Percentiles rank a stretch among this genome's conserved stretches.
Conservation (phyloP, 2,888 invertebrate genomes). For the Coremacera marginata region DNA sequence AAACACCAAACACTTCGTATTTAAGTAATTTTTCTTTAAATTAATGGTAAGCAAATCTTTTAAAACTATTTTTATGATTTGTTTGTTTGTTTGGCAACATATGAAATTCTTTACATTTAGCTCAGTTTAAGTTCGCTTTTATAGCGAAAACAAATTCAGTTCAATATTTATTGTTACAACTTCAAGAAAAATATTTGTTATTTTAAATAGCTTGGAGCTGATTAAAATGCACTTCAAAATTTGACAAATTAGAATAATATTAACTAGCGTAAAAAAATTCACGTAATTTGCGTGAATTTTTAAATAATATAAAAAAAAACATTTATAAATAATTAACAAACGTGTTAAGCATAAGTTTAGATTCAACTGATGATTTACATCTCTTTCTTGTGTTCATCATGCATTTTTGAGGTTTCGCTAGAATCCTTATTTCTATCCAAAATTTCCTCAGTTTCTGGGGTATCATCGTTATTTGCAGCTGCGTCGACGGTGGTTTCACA, state of each 20-base stretch:
- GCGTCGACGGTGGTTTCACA: background rate
- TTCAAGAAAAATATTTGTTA: constrained; percentile 2
- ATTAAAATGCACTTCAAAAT: constrained; percentile 21
- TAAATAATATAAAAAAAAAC: constrained; percentile 24
- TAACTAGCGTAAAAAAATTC: constrained; percentile 19
- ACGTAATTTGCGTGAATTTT: constrained; percentile 1
- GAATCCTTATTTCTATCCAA: background rate
- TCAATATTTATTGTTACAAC: constrained; percentile 31
- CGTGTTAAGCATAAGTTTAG: constrained; percentile 18
- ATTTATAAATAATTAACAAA: constrained; percentile 34
- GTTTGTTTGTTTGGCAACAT: background rate
- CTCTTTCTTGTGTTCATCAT: constrained; percentile 36
- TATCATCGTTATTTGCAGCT: background rate
- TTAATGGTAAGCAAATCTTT: background rate
- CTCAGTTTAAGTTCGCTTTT: constrained; percentile 32
- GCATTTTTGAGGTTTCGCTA: background rate
- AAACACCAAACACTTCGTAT: constrained; percentile 8
- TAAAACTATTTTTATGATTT: background rate
- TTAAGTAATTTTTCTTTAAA: background rate
- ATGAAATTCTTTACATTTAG: constrained; percentile 4
- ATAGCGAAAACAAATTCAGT: constrained; percentile 30
- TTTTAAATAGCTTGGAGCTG: constrained; percentile 16
- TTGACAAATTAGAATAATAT: background rate
- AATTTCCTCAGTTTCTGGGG: constrained; percentile 3
- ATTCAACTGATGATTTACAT: constrained; percentile 22